Conservation (phyloP, 2,113 vertebrate species). For the Nibea albiflora region DNA sequence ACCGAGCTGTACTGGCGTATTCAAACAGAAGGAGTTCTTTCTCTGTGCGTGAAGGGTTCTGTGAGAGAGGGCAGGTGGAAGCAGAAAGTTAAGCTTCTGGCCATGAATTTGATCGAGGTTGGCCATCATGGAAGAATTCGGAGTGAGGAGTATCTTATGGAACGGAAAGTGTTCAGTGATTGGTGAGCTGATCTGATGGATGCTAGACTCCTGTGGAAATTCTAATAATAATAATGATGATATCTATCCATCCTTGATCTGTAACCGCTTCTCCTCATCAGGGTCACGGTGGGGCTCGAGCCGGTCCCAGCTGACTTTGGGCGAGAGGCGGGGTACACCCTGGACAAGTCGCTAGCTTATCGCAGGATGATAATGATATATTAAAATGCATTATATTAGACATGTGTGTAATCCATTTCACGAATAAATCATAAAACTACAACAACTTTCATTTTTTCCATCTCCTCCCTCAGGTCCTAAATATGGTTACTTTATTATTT, state of each 20-base stretch:
- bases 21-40: conserved; percentile 11
- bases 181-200: neutral
- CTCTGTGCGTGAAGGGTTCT: neutral
- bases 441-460: no score
- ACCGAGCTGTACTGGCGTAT: conserved; percentile 18
- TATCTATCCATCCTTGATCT: no score
- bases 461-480: no score
- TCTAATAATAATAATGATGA: neutral
- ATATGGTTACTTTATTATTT: no score
- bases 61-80: conserved; percentile 27
- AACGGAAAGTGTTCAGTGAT: neutral
- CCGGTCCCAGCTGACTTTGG: no score
- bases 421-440: neutral
- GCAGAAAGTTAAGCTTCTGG: conserved; percentile 33
- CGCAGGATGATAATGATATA: no score
- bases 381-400: neutral
- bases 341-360: no score
- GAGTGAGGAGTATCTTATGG: conserved; percentile 19
- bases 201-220: neutral
- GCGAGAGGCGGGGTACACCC: no score
- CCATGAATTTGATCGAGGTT: conserved; percentile 9
- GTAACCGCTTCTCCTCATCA: no score
- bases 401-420: neutral
- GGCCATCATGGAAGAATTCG: conserved; percentile 2
- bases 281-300: no score